Evolutionary conservation across 1,140 invertebrate genomes (phyloP).

Genomic region (Drosophila punjabiensis): DNA sequence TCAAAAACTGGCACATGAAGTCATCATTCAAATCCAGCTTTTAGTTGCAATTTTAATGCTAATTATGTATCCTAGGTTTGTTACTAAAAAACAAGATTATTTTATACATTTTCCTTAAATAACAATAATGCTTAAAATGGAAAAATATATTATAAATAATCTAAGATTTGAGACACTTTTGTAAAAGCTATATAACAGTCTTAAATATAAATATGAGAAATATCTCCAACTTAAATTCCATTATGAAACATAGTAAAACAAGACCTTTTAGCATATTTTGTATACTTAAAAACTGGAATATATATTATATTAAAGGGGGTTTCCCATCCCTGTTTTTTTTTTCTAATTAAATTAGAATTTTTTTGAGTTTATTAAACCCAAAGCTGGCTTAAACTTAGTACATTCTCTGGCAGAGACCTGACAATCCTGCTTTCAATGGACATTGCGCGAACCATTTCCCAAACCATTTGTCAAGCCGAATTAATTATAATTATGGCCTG

Average conservation of each 20-base stretch:
- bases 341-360: not conserved
- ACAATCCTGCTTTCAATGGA: slow-evolving; percentile 10
- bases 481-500: slow-evolving; percentile 42
- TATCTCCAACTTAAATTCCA: not conserved
- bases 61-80: no score
- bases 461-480: slow-evolving; percentile 43
- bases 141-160: not conserved
- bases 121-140: not conserved
- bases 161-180: not conserved
- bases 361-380: not conserved
- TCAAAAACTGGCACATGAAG: no score
- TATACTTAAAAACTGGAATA: not conserved
- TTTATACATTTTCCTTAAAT: no score
- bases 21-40: no score
- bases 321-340: not conserved
- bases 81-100: not conserved
- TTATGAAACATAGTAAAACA: not conserved
- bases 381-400: not conserved
- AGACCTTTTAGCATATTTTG: not conserved
- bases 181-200: not conserved
- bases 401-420: not conserved
- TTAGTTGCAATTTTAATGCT: no score
- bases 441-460: slow-evolving; percentile 21
- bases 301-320: not conserved
- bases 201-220: not conserved